Evolutionary conservation across 1,140 invertebrate species (phyloP).

Genomic region (Aphidius ervi): DNA sequence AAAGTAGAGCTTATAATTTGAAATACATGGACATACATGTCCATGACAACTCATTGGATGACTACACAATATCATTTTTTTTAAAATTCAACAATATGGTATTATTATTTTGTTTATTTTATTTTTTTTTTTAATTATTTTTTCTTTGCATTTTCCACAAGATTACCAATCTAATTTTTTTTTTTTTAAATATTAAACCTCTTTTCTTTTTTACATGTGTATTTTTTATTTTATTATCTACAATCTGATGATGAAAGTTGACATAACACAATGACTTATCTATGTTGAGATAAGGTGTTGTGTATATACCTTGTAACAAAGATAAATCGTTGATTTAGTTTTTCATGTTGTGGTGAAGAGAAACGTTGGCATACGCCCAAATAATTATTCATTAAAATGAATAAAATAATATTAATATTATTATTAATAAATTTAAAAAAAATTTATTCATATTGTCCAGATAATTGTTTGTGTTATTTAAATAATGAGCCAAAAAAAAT

Average conservation of each 20-base stretch:
- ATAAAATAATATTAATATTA: background rate
- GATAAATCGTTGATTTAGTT: too few species aligned
- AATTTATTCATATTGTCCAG: slow-evolving; percentile 26
- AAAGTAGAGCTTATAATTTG: slow-evolving; percentile 46
- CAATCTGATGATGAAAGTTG: too few species aligned
- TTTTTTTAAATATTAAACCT: too few species aligned
- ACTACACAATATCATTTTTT: slow-evolving; percentile 49
- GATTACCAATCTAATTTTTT: too few species aligned
- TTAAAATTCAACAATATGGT: slow-evolving; percentile 46
- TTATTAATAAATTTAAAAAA: slow-evolving; percentile 1
- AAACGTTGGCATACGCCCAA: too few species aligned
- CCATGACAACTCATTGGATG: slow-evolving; percentile 25
- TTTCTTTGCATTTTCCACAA: slow-evolving; percentile 28
- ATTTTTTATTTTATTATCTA: too few species aligned
- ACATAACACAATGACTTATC: too few species aligned
- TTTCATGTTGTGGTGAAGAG: too few species aligned
- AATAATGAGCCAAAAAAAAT: slow-evolving; percentile 27
- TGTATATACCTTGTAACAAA: too few species aligned
- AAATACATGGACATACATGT: slow-evolving; percentile 31
- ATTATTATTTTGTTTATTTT: slow-evolving; percentile 51
- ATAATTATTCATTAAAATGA: too few species aligned
- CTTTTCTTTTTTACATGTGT: too few species aligned
- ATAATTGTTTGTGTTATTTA: slow-evolving; percentile 32
- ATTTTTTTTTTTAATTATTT: slow-evolving; percentile 31
- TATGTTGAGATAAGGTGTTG: too few species aligned